Base-by-base conservation (phyloP, 2,888 invertebrate genomes). In the Megaustenia siamemsis region DNA sequence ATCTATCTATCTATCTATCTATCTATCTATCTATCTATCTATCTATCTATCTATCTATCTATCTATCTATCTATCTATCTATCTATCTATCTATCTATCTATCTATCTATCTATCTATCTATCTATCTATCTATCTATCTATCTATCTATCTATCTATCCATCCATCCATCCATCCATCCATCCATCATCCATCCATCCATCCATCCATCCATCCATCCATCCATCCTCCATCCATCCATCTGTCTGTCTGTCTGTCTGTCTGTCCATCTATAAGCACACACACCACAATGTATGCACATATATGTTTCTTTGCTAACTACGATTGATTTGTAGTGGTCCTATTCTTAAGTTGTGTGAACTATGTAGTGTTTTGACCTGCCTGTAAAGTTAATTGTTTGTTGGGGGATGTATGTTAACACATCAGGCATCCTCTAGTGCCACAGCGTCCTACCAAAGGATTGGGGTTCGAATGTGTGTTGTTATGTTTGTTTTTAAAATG, bases 101-200 rank as follows among this genome's bases (percentile, higher is more conserved):
- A 18, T 63, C 63, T 63, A 63, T 63, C 63, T 63, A 63, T 63
- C 63, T 63, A 63, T 63, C 63, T 63, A 63, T 63, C 63, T 63
- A 49, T 10, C 49, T 49, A 6, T 15, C 60, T 24, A 10, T 10
- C 6, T 15, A 24, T 24, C n/a, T 8, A 6, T 24, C 1, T 6
- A 24, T n/a, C 15, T n/a, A 18, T 60, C 24, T 18, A 21, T 60
- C 21, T 24, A 24, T 24, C 60, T 6, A 15, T 24, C 15, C 21
- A 24, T 60, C 60, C 6, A 8, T 24, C 60, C 60, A 15, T 21
- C 69, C 35, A 10, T 73, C 43, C 56, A n/a, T 53, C 32, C 5
- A 15, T 35, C 76, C 24, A 10, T 71, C 35, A 28, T 45, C 28
- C 35, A 12, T 56, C 18, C 35, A 18, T 12, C 28, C 49, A 1